phyloP scores from a whole-genome alignment of 2,797 vertebrate species.

The Picus viridis region DNA sequence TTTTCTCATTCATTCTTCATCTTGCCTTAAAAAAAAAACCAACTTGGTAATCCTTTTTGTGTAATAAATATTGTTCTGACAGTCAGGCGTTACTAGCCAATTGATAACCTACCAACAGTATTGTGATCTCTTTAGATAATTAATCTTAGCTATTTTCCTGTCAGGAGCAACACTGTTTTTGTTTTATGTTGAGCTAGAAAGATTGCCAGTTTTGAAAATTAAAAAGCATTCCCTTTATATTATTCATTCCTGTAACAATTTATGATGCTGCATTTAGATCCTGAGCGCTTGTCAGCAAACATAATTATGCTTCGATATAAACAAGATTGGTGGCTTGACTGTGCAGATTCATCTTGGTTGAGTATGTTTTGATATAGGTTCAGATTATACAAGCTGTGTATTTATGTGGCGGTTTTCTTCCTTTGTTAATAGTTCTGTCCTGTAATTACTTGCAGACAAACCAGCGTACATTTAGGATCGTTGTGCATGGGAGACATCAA shows the following conservation, averaged over 20 bases:
- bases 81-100: slow-evolving; percentile 79
- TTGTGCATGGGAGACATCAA: slow-evolving; percentile 97
- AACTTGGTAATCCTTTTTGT: slow-evolving; percentile 62
- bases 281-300: slow-evolving; percentile 90
- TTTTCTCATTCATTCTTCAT: slow-evolving; percentile 55
- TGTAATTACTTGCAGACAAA: slow-evolving; percentile 91
- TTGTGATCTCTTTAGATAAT: slow-evolving; percentile 84
- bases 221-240: slow-evolving; percentile 92
- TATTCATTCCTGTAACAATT: slow-evolving; percentile 90
- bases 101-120: slow-evolving; percentile 82
- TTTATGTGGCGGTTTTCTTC: slow-evolving; percentile 68
- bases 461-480: slow-evolving; percentile 96
- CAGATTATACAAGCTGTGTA: slow-evolving; percentile 74
- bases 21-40: slow-evolving; percentile 67
- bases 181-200: slow-evolving; percentile 87
- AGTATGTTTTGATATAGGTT: slow-evolving; percentile 78
- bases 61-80: slow-evolving; percentile 80
- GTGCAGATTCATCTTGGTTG: slow-evolving; percentile 76
- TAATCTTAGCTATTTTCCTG: slow-evolving; percentile 84
- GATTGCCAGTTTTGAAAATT: slow-evolving; percentile 93
- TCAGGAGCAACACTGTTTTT: slow-evolving; percentile 76
- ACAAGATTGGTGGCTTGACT: slow-evolving; percentile 91
- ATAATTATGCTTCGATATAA: slow-evolving; percentile 96
- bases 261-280: slow-evolving; percentile 88
- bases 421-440: slow-evolving; percentile 79